Percentiles rank a stretch among this genome's conserved stretches.
Evolutionary conservation across 1,140 invertebrate genomes (phyloP).

Genomic region (Adoxophyes honmai): DNA sequence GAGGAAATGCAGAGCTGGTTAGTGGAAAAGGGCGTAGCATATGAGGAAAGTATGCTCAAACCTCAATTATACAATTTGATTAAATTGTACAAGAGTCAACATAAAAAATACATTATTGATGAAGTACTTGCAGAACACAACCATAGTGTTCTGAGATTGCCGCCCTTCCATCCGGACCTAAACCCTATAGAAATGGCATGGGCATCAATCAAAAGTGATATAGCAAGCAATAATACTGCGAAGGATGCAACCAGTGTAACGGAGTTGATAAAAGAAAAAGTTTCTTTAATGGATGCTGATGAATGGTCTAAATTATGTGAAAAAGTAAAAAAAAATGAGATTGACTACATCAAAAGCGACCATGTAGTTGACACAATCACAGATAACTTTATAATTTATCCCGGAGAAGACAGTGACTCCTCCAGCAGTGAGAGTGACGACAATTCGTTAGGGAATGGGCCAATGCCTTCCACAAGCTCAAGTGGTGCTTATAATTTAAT

Average conservation of each 20-base stretch:
- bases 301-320: too few relatives aligned
- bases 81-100: conserved; percentile 16
- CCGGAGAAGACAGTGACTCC: too few relatives aligned
- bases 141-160: conserved; percentile 18
- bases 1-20: conserved; percentile 26
- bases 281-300: conserved; percentile 6
- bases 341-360: too few relatives aligned
- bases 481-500: too few relatives aligned
- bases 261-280: conserved; percentile 21
- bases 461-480: too few relatives aligned
- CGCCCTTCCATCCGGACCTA: conserved; percentile 22
- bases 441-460: too few relatives aligned
- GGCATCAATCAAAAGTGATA: conserved; percentile 19
- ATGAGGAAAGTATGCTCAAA: conserved; percentile 16
- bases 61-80: conserved; percentile 23
- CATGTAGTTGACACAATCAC: too few relatives aligned
- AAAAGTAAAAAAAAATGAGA: too few relatives aligned
- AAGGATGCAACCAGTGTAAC: conserved; percentile 18
- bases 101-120: conserved; percentile 21
- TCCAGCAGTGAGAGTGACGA: too few relatives aligned
- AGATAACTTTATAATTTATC: too few relatives aligned
- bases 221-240: conserved; percentile 18
- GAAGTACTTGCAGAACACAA: conserved; percentile 17
- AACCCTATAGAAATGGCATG: conserved; percentile 24
- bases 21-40: conserved; percentile 17